Evolutionary conservation across 2,113 vertebrate species (phyloP).

Genomic region (Eurypyga helias): DNA sequence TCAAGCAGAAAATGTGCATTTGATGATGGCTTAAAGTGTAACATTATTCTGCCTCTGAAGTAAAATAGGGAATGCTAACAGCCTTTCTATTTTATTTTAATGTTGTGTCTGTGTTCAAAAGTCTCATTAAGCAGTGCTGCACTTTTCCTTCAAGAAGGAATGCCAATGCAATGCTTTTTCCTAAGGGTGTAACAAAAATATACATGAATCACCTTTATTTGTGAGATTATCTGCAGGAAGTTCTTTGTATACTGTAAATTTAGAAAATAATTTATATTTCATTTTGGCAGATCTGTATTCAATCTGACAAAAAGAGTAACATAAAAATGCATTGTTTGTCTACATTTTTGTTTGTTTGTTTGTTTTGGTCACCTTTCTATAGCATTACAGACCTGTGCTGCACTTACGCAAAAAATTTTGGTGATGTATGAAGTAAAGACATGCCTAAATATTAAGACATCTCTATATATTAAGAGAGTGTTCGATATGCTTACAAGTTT

Average conservation of each 20-base stretch:
- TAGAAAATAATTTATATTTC: not conserved
- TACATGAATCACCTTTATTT: not conserved
- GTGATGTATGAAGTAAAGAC: not conserved
- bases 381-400: not conserved
- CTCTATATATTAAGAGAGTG: not conserved
- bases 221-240: not conserved
- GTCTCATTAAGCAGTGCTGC: not conserved
- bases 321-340: not conserved
- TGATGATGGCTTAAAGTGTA: not conserved
- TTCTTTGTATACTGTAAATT: not conserved
- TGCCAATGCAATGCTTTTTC: not conserved
- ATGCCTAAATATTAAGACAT: not conserved
- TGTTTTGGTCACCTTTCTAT: not conserved
- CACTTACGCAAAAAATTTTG: not conserved
- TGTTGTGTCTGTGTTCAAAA: slow-evolving; percentile 2
- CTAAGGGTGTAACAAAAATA: not conserved
- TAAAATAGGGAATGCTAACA: not conserved
- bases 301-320: not conserved
- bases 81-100: slow-evolving; percentile 22
- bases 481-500: not conserved
- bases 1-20: slow-evolving; percentile 10
- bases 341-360: not conserved
- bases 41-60: not conserved
- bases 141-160: not conserved
- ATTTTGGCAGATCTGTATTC: not conserved